Conservation (phyloP, 2,113 vertebrate species). For the Rhabdomys dilectus region DNA sequence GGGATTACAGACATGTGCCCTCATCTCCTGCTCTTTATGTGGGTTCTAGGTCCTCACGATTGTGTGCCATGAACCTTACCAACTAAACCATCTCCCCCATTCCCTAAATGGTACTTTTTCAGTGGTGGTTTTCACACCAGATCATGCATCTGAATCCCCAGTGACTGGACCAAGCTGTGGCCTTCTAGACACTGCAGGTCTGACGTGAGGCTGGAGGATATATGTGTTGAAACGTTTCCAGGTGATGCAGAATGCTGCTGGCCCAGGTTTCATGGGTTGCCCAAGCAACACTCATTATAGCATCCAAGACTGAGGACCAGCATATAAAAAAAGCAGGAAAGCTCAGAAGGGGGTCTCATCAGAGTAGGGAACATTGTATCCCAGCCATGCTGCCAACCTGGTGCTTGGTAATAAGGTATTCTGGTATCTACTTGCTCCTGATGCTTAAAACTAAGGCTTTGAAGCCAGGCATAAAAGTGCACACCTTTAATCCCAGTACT, state of each 20-base stretch:
- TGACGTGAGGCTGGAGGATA: neutral
- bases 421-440: neutral
- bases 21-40: neutral
- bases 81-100: neutral
- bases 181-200: neutral
- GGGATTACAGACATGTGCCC: neutral
- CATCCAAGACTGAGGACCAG: neutral
- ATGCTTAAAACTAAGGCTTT: neutral
- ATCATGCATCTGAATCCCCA: neutral
- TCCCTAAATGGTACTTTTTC: neutral
- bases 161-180: neutral
- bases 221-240: neutral
- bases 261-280: neutral
- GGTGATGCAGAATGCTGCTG: neutral
- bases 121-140: neutral
- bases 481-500: neutral
- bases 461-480: accelerated
- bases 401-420: neutral
- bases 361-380: neutral
- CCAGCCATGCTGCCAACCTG: neutral
- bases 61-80: neutral
- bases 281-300: no score
- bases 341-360: neutral
- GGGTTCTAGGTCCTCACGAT: neutral
- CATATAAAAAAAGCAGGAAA: neutral